Evolutionary conservation across 2,888 invertebrate genomes (phyloP).

Genomic region (Aporophyla nigra): DNA sequence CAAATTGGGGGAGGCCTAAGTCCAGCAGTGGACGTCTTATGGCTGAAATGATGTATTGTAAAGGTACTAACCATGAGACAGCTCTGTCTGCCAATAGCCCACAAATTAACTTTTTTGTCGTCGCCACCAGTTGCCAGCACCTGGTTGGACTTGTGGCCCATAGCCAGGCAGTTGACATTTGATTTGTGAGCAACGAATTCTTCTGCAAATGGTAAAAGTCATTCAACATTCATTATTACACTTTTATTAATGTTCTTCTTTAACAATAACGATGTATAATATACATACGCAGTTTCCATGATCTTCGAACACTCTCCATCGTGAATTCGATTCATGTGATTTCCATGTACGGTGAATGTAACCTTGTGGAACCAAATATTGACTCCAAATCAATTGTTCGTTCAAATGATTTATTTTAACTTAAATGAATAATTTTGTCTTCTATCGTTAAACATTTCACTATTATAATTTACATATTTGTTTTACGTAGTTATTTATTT

Average conservation of each 20-base stretch:
- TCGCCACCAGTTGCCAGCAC: slow-evolving; percentile 98
- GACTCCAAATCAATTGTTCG: slow-evolving; percentile 26
- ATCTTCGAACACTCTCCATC: slow-evolving; percentile 92
- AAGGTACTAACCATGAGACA: slow-evolving; percentile 96
- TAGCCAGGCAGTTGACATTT: slow-evolving; percentile 96
- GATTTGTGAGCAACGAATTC: slow-evolving; percentile 97
- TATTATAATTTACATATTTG: slow-evolving; percentile 61
- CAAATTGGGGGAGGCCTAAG: too few species aligned
- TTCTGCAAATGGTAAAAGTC: slow-evolving; percentile 90
- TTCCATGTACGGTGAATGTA: slow-evolving; percentile 74
- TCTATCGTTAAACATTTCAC: slow-evolving; percentile 31
- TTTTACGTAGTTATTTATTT: slow-evolving; percentile 52
- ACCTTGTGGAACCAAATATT: slow-evolving; percentile 64
- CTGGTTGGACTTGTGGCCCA: slow-evolving; percentile 97
- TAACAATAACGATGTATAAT: slow-evolving; percentile 1
- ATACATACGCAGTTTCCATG: slow-evolving; percentile 96
- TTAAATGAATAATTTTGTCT: slow-evolving; percentile 19
- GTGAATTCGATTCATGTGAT: slow-evolving; percentile 70
- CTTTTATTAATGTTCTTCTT: neutral
- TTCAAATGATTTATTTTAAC: slow-evolving; percentile 18
- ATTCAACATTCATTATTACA: neutral
- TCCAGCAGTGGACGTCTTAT: too few species aligned
- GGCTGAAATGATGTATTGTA: too few species aligned
- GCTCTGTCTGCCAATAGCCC: slow-evolving; percentile 98
- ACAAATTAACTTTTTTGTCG: slow-evolving; percentile 99